Evolutionary conservation across 1,140 invertebrate genomes (phyloP), one percentile per base, ranked within the genome.

Genomic region (Trachymyrmex cornetzi): DNA sequence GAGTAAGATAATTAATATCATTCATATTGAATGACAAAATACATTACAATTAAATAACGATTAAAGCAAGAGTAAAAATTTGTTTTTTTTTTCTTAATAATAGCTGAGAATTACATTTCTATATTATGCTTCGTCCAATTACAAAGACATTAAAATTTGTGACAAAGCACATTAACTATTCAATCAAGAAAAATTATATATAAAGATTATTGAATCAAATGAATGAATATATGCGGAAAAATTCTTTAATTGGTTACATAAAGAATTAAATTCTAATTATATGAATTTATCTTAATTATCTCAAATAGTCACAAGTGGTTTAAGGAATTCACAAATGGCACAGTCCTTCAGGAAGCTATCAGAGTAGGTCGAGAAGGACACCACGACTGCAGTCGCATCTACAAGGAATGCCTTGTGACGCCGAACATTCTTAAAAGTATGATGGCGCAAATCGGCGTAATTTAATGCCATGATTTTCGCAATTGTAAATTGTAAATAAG

Each of bases 311-410:
- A 93, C 24, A 89, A 74, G 24, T 94, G 93, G 93, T 92, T 94
- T 48, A 88, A 92, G 16, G 77, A 92, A 22, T 82, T 88, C 0
- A 91, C 89, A 9, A 93, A 95, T 53, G 93, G 94, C n/a, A 94
- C 94, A 3, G 69, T 91, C 2, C 88, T 95, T 27, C 79, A 94
- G 77, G 90, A 95, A 16, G 94, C 94, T 14, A 82, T 95, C 1
- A 64, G 30, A 3, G 64, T 59, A 6, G 94, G 93, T 27, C 90
- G 91, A 38, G 67, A 87, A 34, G 74, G 30, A 22, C 67, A 71
- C 59, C 75, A 84, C 0, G 87, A 93, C 22, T 94, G 94, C 69
- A 66, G 38, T 0, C 38, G 5, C 1, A 22, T 86, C 4, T 94
- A 92, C 34, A 90, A 90, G 24, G 79, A 77, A 2, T 92, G 91